Conservation (phyloP, 2,888 invertebrate genomes). For the Apomyelois bistriatella region DNA sequence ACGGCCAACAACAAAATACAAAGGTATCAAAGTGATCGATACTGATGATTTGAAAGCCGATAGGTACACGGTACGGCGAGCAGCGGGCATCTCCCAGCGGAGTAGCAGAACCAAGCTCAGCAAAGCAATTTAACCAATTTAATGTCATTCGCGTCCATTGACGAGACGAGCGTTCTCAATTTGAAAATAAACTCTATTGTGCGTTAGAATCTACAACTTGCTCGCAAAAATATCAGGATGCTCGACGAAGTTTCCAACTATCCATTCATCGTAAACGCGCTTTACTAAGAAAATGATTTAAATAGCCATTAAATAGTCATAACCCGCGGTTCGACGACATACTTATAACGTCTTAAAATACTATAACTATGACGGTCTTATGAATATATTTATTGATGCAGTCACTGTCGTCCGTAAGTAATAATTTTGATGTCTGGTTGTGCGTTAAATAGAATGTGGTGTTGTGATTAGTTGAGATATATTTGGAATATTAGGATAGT, state of each 20-base stretch:
- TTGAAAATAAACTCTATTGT: slow-evolving; percentile 72
- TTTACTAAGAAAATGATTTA: slow-evolving; percentile 37
- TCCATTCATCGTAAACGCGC: not conserved
- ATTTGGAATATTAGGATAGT: no score
- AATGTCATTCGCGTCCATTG: slow-evolving; percentile 74
- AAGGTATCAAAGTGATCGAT: slow-evolving; percentile 17
- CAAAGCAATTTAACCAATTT: slow-evolving; percentile 77
- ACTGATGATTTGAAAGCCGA: slow-evolving; percentile 42
- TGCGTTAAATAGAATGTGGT: not conserved
- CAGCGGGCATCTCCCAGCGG: slow-evolving; percentile 57
- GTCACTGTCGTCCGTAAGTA: slow-evolving; percentile 20
- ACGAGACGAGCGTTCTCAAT: slow-evolving; percentile 69
- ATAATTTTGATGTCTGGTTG: slow-evolving; percentile 1
- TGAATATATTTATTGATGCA: slow-evolving; percentile 40
- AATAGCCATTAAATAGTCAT: slow-evolving; percentile 57
- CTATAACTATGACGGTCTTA: slow-evolving; percentile 34
- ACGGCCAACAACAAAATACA: not conserved
- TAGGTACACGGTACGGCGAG: slow-evolving; percentile 25
- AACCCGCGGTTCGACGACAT: slow-evolving; percentile 50
- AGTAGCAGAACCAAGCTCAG: slow-evolving; percentile 60
- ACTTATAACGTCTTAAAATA: slow-evolving; percentile 59
- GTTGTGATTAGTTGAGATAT: not conserved
- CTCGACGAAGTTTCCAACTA: not conserved
- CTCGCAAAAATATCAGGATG: slow-evolving; percentile 41
- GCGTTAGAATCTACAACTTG: slow-evolving; percentile 31